phyloP scores from a whole-genome alignment of 2,113 vertebrate species.

The Ginglymostoma cirratum region DNA sequence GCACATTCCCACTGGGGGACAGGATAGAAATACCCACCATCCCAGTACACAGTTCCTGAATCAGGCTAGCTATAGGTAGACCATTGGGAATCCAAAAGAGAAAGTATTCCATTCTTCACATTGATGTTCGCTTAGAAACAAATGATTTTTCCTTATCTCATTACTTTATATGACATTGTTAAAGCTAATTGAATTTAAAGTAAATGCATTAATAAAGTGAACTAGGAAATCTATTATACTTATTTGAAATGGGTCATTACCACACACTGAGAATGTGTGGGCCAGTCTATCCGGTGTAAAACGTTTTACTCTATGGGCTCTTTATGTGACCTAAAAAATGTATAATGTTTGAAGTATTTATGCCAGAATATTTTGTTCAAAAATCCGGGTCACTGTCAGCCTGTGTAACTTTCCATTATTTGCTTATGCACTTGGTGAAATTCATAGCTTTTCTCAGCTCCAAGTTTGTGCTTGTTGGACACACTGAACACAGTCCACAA shows the following conservation, averaged over 20 bases:
- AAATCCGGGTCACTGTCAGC: background rate
- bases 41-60: background rate
- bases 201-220: constrained; percentile 20
- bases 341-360: background rate
- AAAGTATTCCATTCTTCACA: background rate
- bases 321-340: background rate
- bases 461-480: background rate
- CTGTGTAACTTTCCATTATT: background rate
- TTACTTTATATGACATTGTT: constrained; percentile 10
- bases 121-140: background rate
- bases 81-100: background rate
- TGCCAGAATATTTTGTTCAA: background rate
- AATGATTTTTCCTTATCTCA: constrained; percentile 28
- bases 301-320: background rate
- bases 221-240: background rate
- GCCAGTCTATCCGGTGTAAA: background rate
- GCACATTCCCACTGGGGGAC: background rate
- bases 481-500: background rate
- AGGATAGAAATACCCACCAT: background rate
- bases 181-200: constrained; percentile 31
- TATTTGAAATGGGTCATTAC: constrained; percentile 28
- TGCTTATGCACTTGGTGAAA: background rate
- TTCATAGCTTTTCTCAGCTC: background rate
- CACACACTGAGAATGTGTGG: background rate
- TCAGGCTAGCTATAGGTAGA: background rate